Conservation (phyloP, 2,888 invertebrate species). For the Ernsta delagoae region DNA sequence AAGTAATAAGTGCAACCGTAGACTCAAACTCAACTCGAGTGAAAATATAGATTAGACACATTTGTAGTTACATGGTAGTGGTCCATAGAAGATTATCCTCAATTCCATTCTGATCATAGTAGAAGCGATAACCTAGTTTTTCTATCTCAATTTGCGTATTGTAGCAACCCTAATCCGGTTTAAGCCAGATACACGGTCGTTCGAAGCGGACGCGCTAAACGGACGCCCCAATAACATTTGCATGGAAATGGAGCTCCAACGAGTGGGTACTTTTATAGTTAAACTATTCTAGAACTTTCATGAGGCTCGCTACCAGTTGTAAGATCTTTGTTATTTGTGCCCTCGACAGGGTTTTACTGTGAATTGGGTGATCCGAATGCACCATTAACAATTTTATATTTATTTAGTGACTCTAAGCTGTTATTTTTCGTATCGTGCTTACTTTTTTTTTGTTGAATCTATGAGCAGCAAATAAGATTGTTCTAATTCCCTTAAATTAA, state of each 20-base stretch:
- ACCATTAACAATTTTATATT: background rate
- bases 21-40: too few relatives aligned
- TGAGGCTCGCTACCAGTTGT: conserved; percentile 14
- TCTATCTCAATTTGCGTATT: conserved; percentile 40
- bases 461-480: too few relatives aligned
- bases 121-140: conserved; percentile 19
- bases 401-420: too few relatives aligned
- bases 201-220: conserved; percentile 69
- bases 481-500: too few relatives aligned
- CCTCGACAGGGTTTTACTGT: conserved; percentile 18
- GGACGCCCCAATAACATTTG: conserved; percentile 78
- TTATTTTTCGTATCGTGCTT: background rate
- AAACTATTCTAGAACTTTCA: conserved; percentile 37
- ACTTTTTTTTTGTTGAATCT: too few relatives aligned
- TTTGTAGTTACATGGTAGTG: too few relatives aligned
- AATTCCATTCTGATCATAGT: background rate
- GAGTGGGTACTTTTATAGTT: conserved; percentile 36
- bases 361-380: background rate
- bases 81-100: too few relatives aligned
- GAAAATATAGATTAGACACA: too few relatives aligned
- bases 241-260: conserved; percentile 74
- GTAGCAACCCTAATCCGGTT: conserved; percentile 74
- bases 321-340: conserved; percentile 2
- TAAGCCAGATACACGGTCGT: conserved; percentile 73
- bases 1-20: too few relatives aligned